Conservation (phyloP, 1,140 invertebrate genomes). For the Cheumatopsyche charites region DNA sequence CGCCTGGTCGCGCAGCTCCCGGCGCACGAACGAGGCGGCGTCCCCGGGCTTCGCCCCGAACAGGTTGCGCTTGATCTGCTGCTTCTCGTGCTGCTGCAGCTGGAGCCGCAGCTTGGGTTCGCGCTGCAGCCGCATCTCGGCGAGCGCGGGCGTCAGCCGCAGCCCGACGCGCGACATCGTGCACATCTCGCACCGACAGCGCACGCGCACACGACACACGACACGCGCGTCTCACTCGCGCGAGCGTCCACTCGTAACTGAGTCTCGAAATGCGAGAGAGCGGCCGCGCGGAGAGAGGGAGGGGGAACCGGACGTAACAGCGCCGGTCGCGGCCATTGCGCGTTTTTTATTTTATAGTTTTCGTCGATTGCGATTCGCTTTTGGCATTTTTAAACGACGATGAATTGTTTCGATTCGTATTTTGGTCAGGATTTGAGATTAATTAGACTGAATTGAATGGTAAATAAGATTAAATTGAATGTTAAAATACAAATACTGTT, state of each 20-base stretch:
- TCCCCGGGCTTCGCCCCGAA: background rate
- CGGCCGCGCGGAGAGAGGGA: too few relatives aligned
- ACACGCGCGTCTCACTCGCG: background rate
- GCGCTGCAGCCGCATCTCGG: background rate
- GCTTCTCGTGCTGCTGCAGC: too few relatives aligned
- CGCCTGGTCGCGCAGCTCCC: background rate
- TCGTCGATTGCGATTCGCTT: too few relatives aligned
- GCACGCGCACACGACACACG: slow-evolving; percentile 10
- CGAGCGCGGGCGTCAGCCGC: background rate
- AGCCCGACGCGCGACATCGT: background rate
- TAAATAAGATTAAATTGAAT: too few relatives aligned
- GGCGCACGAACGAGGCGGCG: background rate
- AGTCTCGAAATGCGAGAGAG: background rate
- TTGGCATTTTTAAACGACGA: too few relatives aligned
- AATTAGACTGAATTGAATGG: too few relatives aligned
- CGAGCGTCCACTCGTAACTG: background rate
- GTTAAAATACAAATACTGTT: too few relatives aligned
- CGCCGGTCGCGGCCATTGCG: too few relatives aligned
- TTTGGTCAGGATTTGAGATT: too few relatives aligned
- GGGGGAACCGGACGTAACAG: too few relatives aligned
- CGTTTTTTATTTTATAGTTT: too few relatives aligned
- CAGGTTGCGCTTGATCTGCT: background rate
- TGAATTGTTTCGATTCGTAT: too few relatives aligned
- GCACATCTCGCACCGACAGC: background rate
- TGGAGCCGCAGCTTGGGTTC: background rate